These are phyloP conservation scores for Platerodrilus igneus DNA, from an alignment of 2,888 invertebrate species.

Conservation along the genomic window DNA sequence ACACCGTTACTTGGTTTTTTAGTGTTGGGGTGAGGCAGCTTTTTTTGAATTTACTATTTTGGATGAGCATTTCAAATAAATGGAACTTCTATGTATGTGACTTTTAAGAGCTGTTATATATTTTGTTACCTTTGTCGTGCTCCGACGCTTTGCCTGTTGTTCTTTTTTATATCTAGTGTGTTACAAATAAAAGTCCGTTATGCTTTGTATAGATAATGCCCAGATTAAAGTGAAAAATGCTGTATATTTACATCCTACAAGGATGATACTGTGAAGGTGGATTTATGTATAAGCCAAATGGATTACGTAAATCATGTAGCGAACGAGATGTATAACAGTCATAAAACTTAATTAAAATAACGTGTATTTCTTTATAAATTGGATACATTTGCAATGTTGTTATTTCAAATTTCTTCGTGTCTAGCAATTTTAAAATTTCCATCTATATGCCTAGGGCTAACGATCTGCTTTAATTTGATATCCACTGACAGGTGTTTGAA, in stretches of 20 bases:
- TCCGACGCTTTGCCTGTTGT: constrained; percentile 19
- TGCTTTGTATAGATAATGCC: no score
- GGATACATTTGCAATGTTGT: constrained; percentile 16
- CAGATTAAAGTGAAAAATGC: no score
- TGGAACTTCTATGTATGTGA: constrained; percentile 21
- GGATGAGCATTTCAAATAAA: constrained; percentile 20
- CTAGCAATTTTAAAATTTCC: constrained; percentile 16
- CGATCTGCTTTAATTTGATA: constrained; percentile 22
- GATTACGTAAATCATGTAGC: constrained; percentile 11
- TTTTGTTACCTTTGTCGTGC: constrained; percentile 21
- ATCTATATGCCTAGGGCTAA: constrained; percentile 18
- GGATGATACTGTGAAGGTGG: no score
- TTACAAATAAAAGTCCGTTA: no score
- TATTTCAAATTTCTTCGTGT: constrained; percentile 11
- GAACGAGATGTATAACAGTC: constrained; percentile 12
- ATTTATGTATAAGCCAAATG: constrained; percentile 5
- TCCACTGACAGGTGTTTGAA: constrained; percentile 20
- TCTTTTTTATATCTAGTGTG: no score
- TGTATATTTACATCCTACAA: no score
- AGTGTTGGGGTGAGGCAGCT: constrained; percentile 19
- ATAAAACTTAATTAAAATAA: constrained; percentile 14
- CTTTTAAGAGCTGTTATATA: constrained; percentile 19
- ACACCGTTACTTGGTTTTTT: no score
- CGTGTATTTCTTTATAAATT: constrained; percentile 15
- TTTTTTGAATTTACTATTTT: constrained; percentile 17